Base-by-base conservation (phyloP, 2,888 invertebrate species). In the Oasisia sp. region DNA sequence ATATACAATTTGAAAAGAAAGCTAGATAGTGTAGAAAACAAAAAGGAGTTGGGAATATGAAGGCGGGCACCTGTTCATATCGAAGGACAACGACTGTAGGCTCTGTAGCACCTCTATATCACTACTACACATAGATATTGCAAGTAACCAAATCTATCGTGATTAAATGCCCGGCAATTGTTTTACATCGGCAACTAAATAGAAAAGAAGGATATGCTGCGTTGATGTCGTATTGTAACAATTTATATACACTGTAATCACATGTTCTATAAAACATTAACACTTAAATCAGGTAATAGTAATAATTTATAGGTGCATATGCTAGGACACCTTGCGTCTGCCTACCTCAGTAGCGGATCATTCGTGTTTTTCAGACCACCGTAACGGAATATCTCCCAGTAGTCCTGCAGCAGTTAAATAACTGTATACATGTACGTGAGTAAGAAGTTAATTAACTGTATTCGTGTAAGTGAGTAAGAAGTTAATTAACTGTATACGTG, bases 331-430 rank as follows among this genome's bases (percentile, higher is more conserved):
- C 5, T 19, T 58, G 11, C 58, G 5, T 27, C 2, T 32, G 90
- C 89, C 91, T 27, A 92, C 92, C 32, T 92, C 19, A 92, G 45
- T 7, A 93, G 91, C 14, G 95, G 95, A 92, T 95, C 95, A 44
- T 94, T 93, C 5, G 95, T 93, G 92, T 94, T 95, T 90, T 94
- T 94, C 45, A 94, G 93, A 19, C 95, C 95, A 14, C 95, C 95
- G 3, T 94, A 94, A 95, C 95, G 95, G 93, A 96, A 95, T 91
- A 96, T 95, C n/a, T 95, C 94, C 27, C 95, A 94, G 93, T 95
- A 96, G 92, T 95, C 95, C 95, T 96, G 94, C 38, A 94, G 94
- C 90, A 91, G 89, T 50, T 92, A 89, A 32, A 7, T 14, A 92
- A 91, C 45, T 90, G 32, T 90, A 14, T 14, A 27, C 11, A 14